Evolutionary conservation across 2,113 vertebrate species (phyloP).

Genomic region (Bagarius yarrelli): DNA sequence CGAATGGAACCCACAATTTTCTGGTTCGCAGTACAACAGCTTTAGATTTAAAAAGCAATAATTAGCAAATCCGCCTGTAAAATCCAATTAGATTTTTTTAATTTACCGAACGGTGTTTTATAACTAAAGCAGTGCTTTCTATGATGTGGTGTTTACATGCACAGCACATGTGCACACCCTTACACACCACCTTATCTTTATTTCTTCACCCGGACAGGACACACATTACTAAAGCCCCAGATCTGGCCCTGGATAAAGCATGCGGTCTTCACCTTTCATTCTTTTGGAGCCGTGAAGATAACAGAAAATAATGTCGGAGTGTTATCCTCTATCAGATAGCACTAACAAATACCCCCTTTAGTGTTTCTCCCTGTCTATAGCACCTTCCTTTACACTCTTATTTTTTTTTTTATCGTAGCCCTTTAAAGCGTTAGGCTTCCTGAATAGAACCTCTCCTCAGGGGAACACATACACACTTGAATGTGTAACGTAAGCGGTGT

Average conservation of each 20-base stretch:
- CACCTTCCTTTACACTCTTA: conserved; percentile 11
- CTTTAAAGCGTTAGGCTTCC: conserved; percentile 32
- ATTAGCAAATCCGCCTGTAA: too few relatives aligned
- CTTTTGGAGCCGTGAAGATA: conserved; percentile 54
- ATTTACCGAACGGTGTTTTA: too few relatives aligned
- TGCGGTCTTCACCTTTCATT: conserved; percentile 62
- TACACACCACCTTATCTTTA: conserved; percentile 61
- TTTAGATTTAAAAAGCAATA: too few relatives aligned
- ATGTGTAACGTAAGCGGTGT: conserved; percentile 17
- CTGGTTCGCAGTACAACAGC: too few relatives aligned
- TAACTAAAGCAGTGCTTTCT: background rate
- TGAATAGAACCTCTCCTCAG: conserved; percentile 34
- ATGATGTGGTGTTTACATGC: background rate
- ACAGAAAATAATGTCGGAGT: conserved; percentile 56
- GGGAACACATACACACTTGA: conserved; percentile 16
- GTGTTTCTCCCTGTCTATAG: conserved; percentile 16
- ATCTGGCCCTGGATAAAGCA: conserved; percentile 63
- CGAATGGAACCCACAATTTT: too few relatives aligned
- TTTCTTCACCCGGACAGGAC: conserved; percentile 48
- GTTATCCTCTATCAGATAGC: conserved; percentile 64
- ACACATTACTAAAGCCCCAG: conserved; percentile 59
- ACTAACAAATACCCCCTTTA: conserved; percentile 57
- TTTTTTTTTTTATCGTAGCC: background rate
- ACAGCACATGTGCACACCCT: conserved; percentile 29
- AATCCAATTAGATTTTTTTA: too few relatives aligned